Conservation (phyloP, 2,113 vertebrate species). For the Ciconia maguari region DNA sequence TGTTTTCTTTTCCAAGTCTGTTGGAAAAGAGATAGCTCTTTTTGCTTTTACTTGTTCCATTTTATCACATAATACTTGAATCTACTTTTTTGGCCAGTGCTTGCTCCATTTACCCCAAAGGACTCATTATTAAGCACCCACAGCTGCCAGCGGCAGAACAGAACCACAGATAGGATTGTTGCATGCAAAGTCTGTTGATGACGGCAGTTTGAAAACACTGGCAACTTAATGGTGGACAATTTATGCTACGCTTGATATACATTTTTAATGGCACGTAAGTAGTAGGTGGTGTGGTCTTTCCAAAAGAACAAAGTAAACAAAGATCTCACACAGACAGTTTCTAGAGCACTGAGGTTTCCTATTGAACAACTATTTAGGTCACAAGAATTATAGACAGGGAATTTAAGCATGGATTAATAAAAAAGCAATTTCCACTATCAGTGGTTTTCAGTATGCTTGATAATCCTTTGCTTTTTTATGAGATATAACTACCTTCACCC, state of each 20-base stretch:
- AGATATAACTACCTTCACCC: neutral
- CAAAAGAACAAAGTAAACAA: neutral
- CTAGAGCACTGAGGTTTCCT: neutral
- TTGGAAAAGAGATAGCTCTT: neutral
- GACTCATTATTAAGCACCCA: neutral
- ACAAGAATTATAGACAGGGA: neutral
- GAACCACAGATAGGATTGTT: neutral
- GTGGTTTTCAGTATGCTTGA: neutral
- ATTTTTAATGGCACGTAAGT: neutral
- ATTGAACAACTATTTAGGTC: neutral
- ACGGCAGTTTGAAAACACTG: neutral
- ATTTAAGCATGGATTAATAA: slow-evolving; percentile 42
- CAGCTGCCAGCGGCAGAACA: neutral
- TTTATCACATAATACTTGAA: neutral
- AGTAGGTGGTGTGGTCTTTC: neutral
- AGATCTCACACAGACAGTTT: neutral
- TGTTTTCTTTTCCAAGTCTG: neutral
- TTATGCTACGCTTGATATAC: neutral
- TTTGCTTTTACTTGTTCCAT: neutral
- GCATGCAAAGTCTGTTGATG: neutral
- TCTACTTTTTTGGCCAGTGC: neutral
- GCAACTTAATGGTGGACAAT: neutral
- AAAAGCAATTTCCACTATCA: slow-evolving; percentile 24
- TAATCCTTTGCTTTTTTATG: slow-evolving; percentile 8
- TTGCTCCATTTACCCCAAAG: neutral